These are phyloP conservation scores for Schrankia costaestrigalis DNA, from an alignment of 2,888 invertebrate genomes.

Conservation along the genomic window DNA sequence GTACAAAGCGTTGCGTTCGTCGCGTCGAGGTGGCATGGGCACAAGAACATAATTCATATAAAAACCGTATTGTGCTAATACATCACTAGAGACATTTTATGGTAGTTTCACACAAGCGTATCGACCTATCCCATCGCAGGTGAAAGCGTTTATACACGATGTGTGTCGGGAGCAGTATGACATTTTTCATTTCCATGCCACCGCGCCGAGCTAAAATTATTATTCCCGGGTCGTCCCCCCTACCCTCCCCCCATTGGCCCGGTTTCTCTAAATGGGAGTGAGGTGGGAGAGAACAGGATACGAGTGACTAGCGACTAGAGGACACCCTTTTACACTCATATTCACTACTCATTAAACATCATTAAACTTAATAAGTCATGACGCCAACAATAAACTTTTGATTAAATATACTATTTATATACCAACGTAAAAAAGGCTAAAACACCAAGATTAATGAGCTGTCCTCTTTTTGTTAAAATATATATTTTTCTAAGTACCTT, in stretches of 20 bases:
- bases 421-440: conserved; percentile 1
- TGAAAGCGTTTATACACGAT: conserved; percentile 33
- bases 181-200: conserved; percentile 59
- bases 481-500: conserved; percentile 8
- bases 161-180: conserved; percentile 37
- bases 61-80: conserved; percentile 25
- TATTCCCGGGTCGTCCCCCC: conserved; percentile 44
- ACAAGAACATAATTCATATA: conserved; percentile 17
- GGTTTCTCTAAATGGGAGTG: conserved; percentile 34
- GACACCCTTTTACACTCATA: conserved; percentile 13
- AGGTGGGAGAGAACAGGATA: conserved; percentile 29
- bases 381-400: conserved; percentile 2
- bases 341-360: conserved; percentile 10
- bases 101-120: conserved; percentile 30
- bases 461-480: conserved; percentile 9
- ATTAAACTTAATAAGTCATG: conserved; percentile 16
- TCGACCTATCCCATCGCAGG: conserved; percentile 34
- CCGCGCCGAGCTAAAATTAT: conserved; percentile 54
- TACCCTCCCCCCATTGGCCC: conserved; percentile 32
- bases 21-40: neutral
- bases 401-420: conserved; percentile 2
- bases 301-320: conserved; percentile 37
- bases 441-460: neutral
- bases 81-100: conserved; percentile 25
- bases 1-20: too few relatives aligned